Evolutionary conservation across 2,797 vertebrate species (phyloP), one percentile per base, ranked within the genome.

Genomic region (Neosilurus hyrtlii): DNA sequence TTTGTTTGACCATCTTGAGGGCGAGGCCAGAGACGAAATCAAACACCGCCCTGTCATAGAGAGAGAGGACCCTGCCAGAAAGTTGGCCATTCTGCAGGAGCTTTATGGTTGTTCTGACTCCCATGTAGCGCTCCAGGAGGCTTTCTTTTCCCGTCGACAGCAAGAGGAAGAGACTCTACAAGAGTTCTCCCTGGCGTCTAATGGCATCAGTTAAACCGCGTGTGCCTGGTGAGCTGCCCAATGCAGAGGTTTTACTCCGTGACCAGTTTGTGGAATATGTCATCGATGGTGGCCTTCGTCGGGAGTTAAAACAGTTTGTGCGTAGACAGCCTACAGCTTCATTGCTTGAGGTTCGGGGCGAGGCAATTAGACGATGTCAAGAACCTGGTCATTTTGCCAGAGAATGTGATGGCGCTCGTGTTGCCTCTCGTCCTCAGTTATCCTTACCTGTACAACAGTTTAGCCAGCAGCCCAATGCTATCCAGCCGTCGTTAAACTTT

Each of bases 81-180:
- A 70, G 14, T 11, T 81, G 59, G 11, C 12, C 1, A n/a, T 49
- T 9, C 61, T 81, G 15, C 12, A n/a, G 4, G 67, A 72, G 2
- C 1, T 79, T 35, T 83, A 51, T 78, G 63, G 74, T 1, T 83
- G 35, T 9, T n/a, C n/a, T n/a, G n/a, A n/a, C n/a, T n/a, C 22
- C 0, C 78, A 78, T 78, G 52, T 78, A 2, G n/a, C 54, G 0
- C 14, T 71, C 12, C 66, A 80, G 66, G 65, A 80, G 14, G 52
- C 63, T 9, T 83, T 83, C 57, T 78, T 62, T 7, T 79, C 37
- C 7, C 37, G 54, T 11, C 52, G 54, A 22, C 75, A 83, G 49
- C 52, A 62, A 0, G 75, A 79, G n/a, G 66, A 75, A 0, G 82
- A 83, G 37, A 59, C 72, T 0, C 18, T 82, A 4, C 22, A 59